These are phyloP conservation scores for Meta bourneti DNA, from an alignment of 2,888 invertebrate genomes.

Conservation along the genomic window DNA sequence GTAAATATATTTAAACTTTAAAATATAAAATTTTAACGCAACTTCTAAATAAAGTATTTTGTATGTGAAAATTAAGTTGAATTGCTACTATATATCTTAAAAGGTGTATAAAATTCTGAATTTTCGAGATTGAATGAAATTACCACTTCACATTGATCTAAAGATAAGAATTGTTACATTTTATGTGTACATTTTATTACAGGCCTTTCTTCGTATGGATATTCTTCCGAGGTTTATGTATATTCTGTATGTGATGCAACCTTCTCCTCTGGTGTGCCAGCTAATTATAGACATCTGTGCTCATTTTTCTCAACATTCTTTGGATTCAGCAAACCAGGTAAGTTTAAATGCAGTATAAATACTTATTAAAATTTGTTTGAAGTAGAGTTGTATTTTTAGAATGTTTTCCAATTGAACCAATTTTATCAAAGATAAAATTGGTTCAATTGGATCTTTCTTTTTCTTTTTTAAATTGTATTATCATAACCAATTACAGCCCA, in stretches of 20 bases:
- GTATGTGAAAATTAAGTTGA: not conserved
- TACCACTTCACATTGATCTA: not conserved
- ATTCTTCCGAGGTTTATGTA: slow-evolving; percentile 89
- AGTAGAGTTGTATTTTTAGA: not conserved
- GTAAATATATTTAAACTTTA: too few relatives aligned
- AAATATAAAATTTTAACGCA: not conserved
- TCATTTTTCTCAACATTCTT: slow-evolving; percentile 89
- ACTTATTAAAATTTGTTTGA: not conserved
- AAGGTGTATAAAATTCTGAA: too few relatives aligned
- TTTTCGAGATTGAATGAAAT: too few relatives aligned
- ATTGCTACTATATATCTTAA: too few relatives aligned
- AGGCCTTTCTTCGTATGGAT: slow-evolving; percentile 82
- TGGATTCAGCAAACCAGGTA: slow-evolving; percentile 80
- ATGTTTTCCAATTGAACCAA: not conserved
- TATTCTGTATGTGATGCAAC: slow-evolving; percentile 87
- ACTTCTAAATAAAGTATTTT: not conserved
- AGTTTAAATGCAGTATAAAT: not conserved
- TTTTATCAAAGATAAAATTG: not conserved
- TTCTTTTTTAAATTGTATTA: too few relatives aligned
- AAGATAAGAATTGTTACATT: not conserved
- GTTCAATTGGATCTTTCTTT: too few relatives aligned
- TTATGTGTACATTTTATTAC: not conserved
- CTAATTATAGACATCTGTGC: slow-evolving; percentile 90
- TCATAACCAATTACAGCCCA: too few relatives aligned
- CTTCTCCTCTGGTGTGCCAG: slow-evolving; percentile 87